Evolutionary conservation across 2,888 invertebrate genomes (phyloP), one percentile per base, ranked within the genome.

Genomic region (Nemurella pictetii): DNA sequence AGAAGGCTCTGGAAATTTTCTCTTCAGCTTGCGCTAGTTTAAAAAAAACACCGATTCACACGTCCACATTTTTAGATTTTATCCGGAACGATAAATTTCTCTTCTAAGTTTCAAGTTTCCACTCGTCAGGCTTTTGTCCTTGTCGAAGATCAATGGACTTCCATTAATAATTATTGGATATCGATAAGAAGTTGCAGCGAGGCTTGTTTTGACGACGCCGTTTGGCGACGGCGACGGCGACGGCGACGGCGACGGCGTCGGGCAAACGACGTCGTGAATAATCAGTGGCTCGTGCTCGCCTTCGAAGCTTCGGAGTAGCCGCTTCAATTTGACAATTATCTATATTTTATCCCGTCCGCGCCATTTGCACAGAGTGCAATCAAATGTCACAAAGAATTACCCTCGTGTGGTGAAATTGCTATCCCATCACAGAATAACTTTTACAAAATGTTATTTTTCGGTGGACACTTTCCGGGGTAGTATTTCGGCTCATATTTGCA

Each of bases 61-160:
- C 78, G 28, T 78, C 20, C 3, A 78, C 30, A 2, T 29, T 78
- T 78, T 78, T 78, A 78, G 9, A 78, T 78, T 78, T 78, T 29
- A 78, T 78, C 30, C 30, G 30, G 9, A 78, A 78, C 30, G 55
- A 55, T 55, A 55, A 55, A 55, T 55, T 55, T 55, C 55, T 55
- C 55, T 55, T 55, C 20, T 20, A 55, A 55, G 55, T 55, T 55
- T 55, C 9, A 55, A 3, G 55, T 55, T 55, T 55, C 55, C 55
- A 20, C 55, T 55, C 55, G 55, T 55, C 55, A 55, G 15, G 55
- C 55, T 55, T 55, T 55, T 55, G 55, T 55, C 55, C 55, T 55
- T 55, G 55, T 55, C 55, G 55, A 20, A 15, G 55, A 55, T 55
- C 55, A 55, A 55, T 20, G 55, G 55, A 55, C 9, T 55, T 55